Conservation (phyloP, 2,888 invertebrate species). For the Yponomeuta cagnagella region DNA sequence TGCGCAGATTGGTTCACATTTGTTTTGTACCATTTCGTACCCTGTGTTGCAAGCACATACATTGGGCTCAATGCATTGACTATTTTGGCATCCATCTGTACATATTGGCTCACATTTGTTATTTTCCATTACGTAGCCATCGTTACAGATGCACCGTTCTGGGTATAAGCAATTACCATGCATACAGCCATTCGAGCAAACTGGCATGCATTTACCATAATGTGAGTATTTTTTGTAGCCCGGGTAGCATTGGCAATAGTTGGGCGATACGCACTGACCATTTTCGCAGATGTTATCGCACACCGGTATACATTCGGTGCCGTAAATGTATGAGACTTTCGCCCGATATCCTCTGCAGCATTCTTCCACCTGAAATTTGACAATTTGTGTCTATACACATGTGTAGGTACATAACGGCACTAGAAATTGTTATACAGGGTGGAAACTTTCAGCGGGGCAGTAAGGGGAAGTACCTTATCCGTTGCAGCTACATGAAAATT, state of each 20-base stretch:
- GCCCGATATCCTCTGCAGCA: background rate
- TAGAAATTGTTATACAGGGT: too few relatives aligned
- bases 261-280: background rate
- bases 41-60: constrained; percentile 27
- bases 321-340: background rate
- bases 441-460: too few relatives aligned
- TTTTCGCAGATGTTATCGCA: background rate
- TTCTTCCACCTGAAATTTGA: too few relatives aligned
- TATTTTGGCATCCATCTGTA: constrained; percentile 27
- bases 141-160: constrained; percentile 52
- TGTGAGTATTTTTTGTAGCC: background rate
- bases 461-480: too few relatives aligned
- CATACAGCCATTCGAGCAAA: constrained; percentile 37
- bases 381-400: too few relatives aligned
- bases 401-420: too few relatives aligned
- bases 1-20: too few relatives aligned
- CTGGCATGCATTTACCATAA: background rate
- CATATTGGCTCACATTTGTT: constrained; percentile 25
- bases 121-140: constrained; percentile 26
- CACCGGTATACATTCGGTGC: background rate
- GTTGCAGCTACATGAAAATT: too few relatives aligned
- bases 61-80: constrained; percentile 28
- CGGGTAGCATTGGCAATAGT: background rate
- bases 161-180: constrained; percentile 64
- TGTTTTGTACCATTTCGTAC: constrained; percentile 18